Conservation (phyloP, 2,113 vertebrate species). For the Lepisosteus oculatus region DNA sequence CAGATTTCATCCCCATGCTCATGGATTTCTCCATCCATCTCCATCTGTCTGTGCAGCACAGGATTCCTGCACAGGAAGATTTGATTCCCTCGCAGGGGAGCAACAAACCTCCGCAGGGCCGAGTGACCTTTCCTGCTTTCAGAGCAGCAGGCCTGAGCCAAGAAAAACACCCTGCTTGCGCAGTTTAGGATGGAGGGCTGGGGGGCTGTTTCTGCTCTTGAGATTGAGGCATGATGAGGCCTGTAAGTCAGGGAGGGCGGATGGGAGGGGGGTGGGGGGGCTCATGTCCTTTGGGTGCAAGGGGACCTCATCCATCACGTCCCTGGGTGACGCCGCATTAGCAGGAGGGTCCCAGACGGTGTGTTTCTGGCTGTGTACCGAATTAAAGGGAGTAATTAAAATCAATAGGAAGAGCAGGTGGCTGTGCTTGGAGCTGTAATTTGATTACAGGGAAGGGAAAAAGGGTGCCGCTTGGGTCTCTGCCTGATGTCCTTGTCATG, state of each 20-base stretch:
- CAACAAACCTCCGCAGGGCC: too few species aligned
- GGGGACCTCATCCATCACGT: neutral
- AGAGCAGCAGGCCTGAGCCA: too few species aligned
- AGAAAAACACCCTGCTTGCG: too few species aligned
- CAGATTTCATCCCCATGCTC: too few species aligned
- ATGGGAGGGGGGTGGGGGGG: neutral
- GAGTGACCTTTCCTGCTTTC: too few species aligned
- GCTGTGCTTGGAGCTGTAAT: conserved; percentile 3
- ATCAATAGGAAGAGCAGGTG: conserved; percentile 2
- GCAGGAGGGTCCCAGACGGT: conserved; percentile 2
- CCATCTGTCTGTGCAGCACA: too few species aligned
- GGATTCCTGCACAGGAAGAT: too few species aligned
- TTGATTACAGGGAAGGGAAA: neutral
- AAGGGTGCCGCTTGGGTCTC: neutral
- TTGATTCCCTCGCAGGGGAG: too few species aligned
- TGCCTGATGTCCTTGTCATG: neutral
- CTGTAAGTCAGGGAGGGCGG: neutral
- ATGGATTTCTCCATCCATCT: too few species aligned
- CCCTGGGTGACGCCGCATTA: neutral
- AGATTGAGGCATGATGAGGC: neutral
- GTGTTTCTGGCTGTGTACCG: conserved; percentile 7
- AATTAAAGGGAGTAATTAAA: conserved; percentile 12
- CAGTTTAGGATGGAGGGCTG: too few species aligned
- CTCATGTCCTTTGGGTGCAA: neutral
- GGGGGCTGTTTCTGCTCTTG: neutral